Evolutionary conservation across 2,797 vertebrate species (phyloP), one percentile per base, ranked within the genome.

Genomic region (Hippoglossus hippoglossus): DNA sequence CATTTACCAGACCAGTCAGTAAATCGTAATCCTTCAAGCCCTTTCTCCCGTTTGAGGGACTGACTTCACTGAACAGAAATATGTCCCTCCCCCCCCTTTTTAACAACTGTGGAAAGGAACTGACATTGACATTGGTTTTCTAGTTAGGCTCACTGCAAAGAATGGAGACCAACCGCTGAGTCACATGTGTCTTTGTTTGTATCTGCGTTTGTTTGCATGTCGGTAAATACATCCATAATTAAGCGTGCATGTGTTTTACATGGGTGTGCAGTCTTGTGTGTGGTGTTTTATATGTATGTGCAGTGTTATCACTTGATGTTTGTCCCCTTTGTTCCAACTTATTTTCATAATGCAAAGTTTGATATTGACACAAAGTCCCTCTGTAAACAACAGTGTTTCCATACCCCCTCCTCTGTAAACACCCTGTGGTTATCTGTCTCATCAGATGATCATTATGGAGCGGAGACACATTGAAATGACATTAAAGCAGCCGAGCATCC

Each of bases 351-450:
- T 22, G n/a, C 51, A 31, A 64, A 62, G 67, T 67, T 75, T 82
- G 64, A 75, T 82, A 73, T 77, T 82, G 79, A 81, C 68, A 64
- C 51, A 58, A 77, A 49, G 46, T 39, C 22, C 46, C 66, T 78
- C 13, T 66, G 73, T 76, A 71, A 85, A 88, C 83, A 82, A 28
- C 8, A 60, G 10, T 46, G 49, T 58, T 53, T 64, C n/a, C 25
- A 39, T 58, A 7, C n/a, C 26, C 41, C 53, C 34, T 58, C 57
- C 71, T 75, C 34, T 77, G 69, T 78, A 81, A 84, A 85, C 81
- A 87, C 16, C 31, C 51, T 71, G 60, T 54, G 70, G 74, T 46
- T 80, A 84, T 77, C 64, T n/a, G n/a, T 71, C 75, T 73, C 67
- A 80, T 89, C 68, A 54, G 63, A 67, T 69, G 31, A 55, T 77